Conservation (phyloP, 2,888 invertebrate genomes). For the Glaucopsyche alexis region DNA sequence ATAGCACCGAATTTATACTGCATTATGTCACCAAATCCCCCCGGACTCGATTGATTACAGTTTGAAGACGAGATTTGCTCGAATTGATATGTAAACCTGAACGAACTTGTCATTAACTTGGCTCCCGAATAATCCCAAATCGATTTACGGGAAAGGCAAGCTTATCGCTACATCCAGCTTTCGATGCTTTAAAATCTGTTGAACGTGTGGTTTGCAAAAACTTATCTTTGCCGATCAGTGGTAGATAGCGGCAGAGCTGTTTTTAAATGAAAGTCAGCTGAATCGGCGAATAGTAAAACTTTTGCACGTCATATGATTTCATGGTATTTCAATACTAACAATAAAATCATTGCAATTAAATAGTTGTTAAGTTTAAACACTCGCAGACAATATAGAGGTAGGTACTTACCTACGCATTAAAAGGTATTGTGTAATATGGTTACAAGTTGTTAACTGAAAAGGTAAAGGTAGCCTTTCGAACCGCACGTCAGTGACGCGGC, state of each 20-base stretch:
- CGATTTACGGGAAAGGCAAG: not conserved
- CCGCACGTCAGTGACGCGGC: too few relatives aligned
- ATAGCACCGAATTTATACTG: not conserved
- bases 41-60: slow-evolving; percentile 14
- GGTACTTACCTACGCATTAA: too few relatives aligned
- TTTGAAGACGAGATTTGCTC: slow-evolving; percentile 22
- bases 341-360: too few relatives aligned
- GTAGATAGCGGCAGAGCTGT: not conserved
- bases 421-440: too few relatives aligned
- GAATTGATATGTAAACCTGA: slow-evolving; percentile 21
- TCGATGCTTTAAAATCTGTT: slow-evolving; percentile 11
- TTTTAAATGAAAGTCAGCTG: not conserved
- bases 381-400: too few relatives aligned
- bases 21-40: slow-evolving; percentile 20
- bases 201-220: slow-evolving; percentile 6
- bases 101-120: slow-evolving; percentile 16
- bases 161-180: slow-evolving; percentile 7
- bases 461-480: too few relatives aligned
- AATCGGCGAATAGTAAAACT: too few relatives aligned
- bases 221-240: not conserved
- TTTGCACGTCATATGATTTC: not conserved
- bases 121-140: slow-evolving; percentile 4
- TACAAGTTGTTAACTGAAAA: too few relatives aligned
- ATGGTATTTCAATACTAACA: too few relatives aligned
- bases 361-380: too few relatives aligned